Conservation (phyloP, 2,888 invertebrate genomes). For the Furcula furcula region DNA sequence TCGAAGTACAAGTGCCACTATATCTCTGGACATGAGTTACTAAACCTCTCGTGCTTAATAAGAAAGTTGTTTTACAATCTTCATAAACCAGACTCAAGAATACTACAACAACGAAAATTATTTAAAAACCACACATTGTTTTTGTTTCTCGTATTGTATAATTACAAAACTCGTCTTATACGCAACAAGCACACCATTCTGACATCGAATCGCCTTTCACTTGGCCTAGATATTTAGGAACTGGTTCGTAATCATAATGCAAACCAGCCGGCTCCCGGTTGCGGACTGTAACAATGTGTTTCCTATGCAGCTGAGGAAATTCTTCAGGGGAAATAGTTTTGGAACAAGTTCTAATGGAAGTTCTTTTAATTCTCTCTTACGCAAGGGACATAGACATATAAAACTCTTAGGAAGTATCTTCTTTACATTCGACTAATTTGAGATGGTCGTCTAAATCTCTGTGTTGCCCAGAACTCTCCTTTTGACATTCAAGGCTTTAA, state of each 20-base stretch:
- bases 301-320: conserved; percentile 48
- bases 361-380: not conserved
- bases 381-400: too few relatives aligned
- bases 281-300: conserved; percentile 46
- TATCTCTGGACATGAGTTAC: too few relatives aligned
- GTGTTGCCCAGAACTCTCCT: too few relatives aligned
- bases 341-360: conserved; percentile 6
- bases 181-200: conserved; percentile 53
- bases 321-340: conserved; percentile 16
- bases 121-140: not conserved
- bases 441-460: too few relatives aligned
- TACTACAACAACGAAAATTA: too few relatives aligned
- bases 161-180: conserved; percentile 39
- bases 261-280: conserved; percentile 35
- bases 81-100: too few relatives aligned
- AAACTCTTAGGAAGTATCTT: too few relatives aligned
- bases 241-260: conserved; percentile 74
- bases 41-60: too few relatives aligned
- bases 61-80: too few relatives aligned
- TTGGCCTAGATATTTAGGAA: conserved; percentile 79
- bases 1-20: too few relatives aligned
- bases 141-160: conserved; percentile 18
- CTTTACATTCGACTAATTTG: too few relatives aligned
- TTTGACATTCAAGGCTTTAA: too few relatives aligned
- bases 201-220: conserved; percentile 76